Evolutionary conservation across 2,113 vertebrate species (phyloP).

Genomic region (Labrus mixtus): DNA sequence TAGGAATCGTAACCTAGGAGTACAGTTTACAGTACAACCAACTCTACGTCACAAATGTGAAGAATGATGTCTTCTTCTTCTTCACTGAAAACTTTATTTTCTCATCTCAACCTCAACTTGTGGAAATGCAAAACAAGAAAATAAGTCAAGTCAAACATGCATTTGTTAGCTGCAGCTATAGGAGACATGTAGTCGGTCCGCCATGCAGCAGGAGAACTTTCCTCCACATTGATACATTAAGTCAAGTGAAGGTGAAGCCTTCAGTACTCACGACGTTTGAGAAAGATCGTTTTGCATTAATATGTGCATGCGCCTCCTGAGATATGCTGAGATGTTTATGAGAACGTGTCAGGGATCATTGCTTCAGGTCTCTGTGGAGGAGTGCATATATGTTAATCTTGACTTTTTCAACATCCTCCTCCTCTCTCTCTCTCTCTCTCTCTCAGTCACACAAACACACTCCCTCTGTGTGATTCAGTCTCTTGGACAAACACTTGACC

Average conservation of each 20-base stretch:
- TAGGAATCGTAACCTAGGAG: too few species aligned
- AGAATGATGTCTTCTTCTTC: too few species aligned
- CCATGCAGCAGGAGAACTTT: background rate
- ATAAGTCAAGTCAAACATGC: background rate
- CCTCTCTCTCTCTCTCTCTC: background rate
- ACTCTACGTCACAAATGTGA: too few species aligned
- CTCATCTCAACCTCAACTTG: background rate
- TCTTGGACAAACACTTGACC: constrained; percentile 73
- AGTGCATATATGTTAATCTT: constrained; percentile 32
- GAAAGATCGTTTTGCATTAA: background rate
- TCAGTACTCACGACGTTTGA: background rate
- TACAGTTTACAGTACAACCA: too few species aligned
- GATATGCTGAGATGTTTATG: background rate
- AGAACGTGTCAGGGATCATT: constrained; percentile 14
- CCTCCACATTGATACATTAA: background rate
- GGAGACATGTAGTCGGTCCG: background rate
- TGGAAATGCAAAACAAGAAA: background rate
- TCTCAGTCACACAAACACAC: background rate
- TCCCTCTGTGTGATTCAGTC: constrained; percentile 42
- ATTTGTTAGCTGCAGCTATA: background rate
- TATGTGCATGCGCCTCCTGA: background rate
- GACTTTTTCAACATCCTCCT: constrained; percentile 18
- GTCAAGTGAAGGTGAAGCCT: constrained; percentile 17
- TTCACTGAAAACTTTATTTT: too few species aligned
- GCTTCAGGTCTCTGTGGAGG: constrained; percentile 15